phyloP scores from a whole-genome alignment of 2,113 vertebrate genomes.

The Oncorhynchus kisutch region DNA sequence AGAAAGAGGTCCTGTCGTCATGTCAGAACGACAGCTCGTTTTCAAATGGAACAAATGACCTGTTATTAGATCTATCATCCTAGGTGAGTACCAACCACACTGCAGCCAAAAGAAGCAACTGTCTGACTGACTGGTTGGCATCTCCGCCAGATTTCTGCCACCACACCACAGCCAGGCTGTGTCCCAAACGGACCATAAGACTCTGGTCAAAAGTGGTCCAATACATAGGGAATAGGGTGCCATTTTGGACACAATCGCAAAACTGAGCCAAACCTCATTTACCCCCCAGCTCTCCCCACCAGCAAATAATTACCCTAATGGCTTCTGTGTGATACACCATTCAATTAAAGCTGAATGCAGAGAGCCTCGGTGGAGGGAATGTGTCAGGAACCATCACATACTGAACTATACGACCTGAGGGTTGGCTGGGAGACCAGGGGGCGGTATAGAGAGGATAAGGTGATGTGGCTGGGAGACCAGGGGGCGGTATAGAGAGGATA shows the following conservation, averaged over 20 bases:
- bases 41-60: slow-evolving; percentile 60
- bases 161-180: neutral
- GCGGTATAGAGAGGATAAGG: no score
- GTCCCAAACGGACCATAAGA: no score
- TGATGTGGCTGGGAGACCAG: neutral
- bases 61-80: slow-evolving; percentile 50
- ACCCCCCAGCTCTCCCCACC: slow-evolving; percentile 57
- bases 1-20: neutral
- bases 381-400: slow-evolving; percentile 55
- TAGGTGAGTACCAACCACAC: slow-evolving; percentile 52
- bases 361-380: slow-evolving; percentile 66
- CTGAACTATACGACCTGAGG: neutral
- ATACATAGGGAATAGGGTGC: no score
- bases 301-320: slow-evolving; percentile 79
- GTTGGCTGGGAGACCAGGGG: no score
- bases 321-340: slow-evolving; percentile 79
- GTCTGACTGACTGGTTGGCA: slow-evolving; percentile 12
- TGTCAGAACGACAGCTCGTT: slow-evolving; percentile 26
- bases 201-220: no score
- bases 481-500: slow-evolving; percentile 9
- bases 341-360: slow-evolving; percentile 78
- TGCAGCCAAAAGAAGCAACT: slow-evolving; percentile 12
- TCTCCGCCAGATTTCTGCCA: slow-evolving; percentile 42
- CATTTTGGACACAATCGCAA: slow-evolving; percentile 23
- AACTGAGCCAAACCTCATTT: slow-evolving; percentile 69